Percentiles rank a stretch among this genome's conserved stretches.
phyloP scores from a whole-genome alignment of 2,113 vertebrate species.

The Agelaius phoeniceus region DNA sequence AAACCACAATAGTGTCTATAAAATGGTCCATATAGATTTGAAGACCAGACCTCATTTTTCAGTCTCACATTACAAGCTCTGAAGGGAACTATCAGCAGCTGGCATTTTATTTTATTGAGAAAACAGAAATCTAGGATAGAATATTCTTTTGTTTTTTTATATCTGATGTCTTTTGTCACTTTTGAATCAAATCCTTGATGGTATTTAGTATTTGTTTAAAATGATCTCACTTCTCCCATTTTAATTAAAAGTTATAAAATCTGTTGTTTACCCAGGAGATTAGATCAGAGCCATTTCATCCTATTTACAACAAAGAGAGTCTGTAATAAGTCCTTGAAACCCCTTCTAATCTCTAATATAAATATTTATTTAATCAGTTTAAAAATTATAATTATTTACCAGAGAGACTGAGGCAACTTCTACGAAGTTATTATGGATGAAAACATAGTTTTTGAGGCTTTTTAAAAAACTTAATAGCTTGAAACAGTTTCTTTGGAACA shows the following conservation, averaged over 20 bases:
- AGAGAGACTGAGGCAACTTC: neutral
- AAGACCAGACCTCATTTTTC: neutral
- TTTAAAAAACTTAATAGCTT: neutral
- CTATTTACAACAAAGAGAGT: constrained; percentile 29
- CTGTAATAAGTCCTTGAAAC: constrained; percentile 42
- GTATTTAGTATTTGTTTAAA: constrained; percentile 6
- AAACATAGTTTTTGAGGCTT: neutral
- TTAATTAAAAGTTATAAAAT: constrained; percentile 53
- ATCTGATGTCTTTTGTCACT: neutral
- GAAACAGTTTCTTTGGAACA: neutral
- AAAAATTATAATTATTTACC: constrained; percentile 53
- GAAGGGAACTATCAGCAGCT: neutral
- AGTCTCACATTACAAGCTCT: neutral
- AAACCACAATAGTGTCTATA: neutral
- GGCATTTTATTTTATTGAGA: neutral
- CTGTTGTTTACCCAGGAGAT: constrained; percentile 29
- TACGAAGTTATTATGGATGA: neutral
- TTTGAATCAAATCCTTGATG: neutral
- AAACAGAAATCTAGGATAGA: neutral
- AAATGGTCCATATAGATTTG: neutral
- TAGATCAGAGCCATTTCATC: constrained; percentile 41
- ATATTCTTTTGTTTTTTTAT: neutral
- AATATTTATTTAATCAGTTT: constrained; percentile 39
- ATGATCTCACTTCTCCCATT: neutral
- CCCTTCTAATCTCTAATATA: constrained; percentile 21